phyloP scores from a whole-genome alignment of 2,113 vertebrate genomes.

The Cyanistes caeruleus region DNA sequence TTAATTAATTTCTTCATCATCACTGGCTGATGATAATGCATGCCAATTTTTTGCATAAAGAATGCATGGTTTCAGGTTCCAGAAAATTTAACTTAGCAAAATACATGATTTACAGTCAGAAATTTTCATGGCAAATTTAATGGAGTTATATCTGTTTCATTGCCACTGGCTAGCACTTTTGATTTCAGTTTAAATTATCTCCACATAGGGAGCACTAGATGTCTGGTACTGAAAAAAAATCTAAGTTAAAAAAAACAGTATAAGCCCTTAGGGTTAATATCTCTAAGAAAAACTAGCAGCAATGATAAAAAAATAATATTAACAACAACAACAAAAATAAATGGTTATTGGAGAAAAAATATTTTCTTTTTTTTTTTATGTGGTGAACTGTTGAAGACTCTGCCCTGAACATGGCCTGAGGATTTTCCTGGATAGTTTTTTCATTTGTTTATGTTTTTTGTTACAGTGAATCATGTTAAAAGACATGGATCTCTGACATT shows the following conservation, averaged over 20 bases:
- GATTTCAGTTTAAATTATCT: background rate
- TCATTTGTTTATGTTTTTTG: background rate
- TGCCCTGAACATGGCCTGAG: background rate
- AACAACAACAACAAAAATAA: background rate
- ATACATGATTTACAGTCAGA: background rate
- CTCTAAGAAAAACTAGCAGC: background rate
- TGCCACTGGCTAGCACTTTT: background rate
- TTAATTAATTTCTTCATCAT: background rate
- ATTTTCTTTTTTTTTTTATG: background rate
- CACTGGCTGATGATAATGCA: background rate
- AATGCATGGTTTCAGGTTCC: background rate
- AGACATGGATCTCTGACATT: background rate
- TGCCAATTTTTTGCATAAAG: background rate
- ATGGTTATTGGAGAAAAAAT: rapidly evolving
- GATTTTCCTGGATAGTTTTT: background rate
- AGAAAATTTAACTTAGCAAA: background rate
- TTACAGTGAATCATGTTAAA: background rate
- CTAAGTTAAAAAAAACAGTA: background rate
- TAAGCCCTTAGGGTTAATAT: background rate
- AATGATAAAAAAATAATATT: background rate
- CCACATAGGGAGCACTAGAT: background rate
- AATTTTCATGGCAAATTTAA: background rate
- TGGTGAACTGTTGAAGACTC: background rate
- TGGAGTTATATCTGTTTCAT: background rate
- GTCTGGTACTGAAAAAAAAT: background rate